phyloP scores from a whole-genome alignment of 2,113 vertebrate species.

The Epinephelus moara region DNA sequence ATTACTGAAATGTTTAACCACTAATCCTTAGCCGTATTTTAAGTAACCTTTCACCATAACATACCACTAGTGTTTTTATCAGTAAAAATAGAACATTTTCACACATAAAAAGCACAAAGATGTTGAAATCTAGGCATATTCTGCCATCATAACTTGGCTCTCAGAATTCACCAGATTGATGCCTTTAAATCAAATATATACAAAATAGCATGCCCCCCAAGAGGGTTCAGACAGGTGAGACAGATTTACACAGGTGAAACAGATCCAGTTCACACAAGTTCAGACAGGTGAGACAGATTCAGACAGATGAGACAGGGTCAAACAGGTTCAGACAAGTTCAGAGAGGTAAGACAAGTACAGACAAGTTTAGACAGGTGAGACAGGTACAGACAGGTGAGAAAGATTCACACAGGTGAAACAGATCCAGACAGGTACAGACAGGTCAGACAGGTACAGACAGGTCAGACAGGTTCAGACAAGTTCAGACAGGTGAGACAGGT shows the following conservation, averaged over 20 bases:
- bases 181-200: too few species aligned
- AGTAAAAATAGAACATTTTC: too few species aligned
- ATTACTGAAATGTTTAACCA: too few species aligned
- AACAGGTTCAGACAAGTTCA: background rate
- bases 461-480: background rate
- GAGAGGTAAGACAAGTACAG: background rate
- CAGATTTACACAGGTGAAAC: background rate
- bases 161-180: too few species aligned
- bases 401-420: background rate
- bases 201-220: too few species aligned
- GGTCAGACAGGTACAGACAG: background rate
- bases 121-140: too few species aligned
- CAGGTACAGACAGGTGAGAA: background rate
- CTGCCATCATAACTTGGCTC: too few species aligned
- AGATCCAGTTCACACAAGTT: background rate
- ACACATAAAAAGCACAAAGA: too few species aligned
- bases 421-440: background rate
- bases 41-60: too few species aligned
- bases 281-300: background rate
- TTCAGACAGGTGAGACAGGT: background rate
- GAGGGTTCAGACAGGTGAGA: background rate
- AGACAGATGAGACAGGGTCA: conserved; percentile 1
- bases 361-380: background rate
- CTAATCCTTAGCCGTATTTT: too few species aligned
- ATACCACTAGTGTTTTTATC: too few species aligned